Evolutionary conservation across 2,113 vertebrate species (phyloP).

Genomic region (Thunnus maccoyii): DNA sequence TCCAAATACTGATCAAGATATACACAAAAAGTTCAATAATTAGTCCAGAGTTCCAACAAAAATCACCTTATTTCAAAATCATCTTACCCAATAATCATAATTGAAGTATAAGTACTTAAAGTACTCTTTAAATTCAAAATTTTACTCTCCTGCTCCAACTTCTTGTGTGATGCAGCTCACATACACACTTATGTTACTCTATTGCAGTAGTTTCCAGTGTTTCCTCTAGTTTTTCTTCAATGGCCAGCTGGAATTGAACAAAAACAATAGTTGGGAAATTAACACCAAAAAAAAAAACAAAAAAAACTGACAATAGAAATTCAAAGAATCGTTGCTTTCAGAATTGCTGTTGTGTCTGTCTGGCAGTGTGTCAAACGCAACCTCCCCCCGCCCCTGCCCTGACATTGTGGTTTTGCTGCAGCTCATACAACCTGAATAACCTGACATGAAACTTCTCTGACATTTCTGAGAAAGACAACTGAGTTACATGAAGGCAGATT

Average conservation of each 20-base stretch:
- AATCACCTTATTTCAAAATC: too few species aligned
- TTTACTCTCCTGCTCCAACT: too few species aligned
- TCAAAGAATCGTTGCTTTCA: conserved; percentile 41
- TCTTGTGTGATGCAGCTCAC: too few species aligned
- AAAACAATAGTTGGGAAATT: background rate
- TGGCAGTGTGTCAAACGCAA: background rate
- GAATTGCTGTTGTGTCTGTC: conserved; percentile 39
- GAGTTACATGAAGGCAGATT: conserved; percentile 49
- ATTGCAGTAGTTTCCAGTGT: conserved; percentile 25
- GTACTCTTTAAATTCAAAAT: too few species aligned
- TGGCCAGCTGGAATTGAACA: background rate
- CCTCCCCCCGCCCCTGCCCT: conserved; percentile 36
- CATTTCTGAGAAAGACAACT: conserved; percentile 68
- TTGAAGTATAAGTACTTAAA: too few species aligned
- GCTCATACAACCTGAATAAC: conserved; percentile 25
- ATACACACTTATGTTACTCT: background rate
- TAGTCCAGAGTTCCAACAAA: too few species aligned
- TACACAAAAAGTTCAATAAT: too few species aligned
- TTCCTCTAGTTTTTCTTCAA: conserved; percentile 16
- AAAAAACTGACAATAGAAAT: background rate
- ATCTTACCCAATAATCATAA: too few species aligned
- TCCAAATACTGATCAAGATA: too few species aligned
- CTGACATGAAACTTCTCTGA: conserved; percentile 50
- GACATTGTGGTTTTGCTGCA: conserved; percentile 57
- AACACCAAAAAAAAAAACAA: background rate